These are phyloP conservation scores for Cephus pulcher DNA, from an alignment of 2,888 invertebrate species.

Conservation along the genomic window DNA sequence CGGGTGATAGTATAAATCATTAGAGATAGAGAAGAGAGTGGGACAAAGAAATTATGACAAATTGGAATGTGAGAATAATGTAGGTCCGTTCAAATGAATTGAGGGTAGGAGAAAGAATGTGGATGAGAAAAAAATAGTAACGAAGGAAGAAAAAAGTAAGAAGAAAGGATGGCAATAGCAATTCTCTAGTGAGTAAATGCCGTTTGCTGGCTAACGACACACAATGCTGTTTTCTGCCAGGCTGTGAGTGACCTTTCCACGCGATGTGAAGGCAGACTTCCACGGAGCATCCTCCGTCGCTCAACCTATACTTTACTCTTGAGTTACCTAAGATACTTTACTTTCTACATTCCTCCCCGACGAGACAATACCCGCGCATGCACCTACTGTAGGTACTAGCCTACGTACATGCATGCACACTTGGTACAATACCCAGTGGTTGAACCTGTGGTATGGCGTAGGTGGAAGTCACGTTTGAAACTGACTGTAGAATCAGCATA, in stretches of 20 bases:
- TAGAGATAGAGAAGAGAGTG: background rate
- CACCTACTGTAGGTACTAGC: slow-evolving; percentile 33
- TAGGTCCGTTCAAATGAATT: background rate
- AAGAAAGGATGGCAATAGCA: background rate
- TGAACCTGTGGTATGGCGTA: background rate
- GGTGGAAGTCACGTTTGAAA: background rate
- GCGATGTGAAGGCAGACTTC: slow-evolving; percentile 26
- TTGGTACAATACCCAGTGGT: background rate
- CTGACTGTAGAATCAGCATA: background rate
- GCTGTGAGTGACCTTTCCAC: slow-evolving; percentile 39
- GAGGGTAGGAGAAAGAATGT: background rate
- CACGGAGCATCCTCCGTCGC: slow-evolving; percentile 45
- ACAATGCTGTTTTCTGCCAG: background rate
- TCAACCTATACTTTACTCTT: slow-evolving; percentile 45
- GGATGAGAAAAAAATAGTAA: background rate
- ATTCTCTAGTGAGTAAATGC: background rate
- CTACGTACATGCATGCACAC: background rate
- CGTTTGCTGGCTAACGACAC: background rate
- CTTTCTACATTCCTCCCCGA: slow-evolving; percentile 63
- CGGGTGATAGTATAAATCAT: background rate
- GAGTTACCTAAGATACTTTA: slow-evolving; percentile 62
- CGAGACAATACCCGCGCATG: slow-evolving; percentile 59
- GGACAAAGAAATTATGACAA: background rate
- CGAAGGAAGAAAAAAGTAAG: background rate
- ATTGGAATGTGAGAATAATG: background rate